Evolutionary conservation across 2,888 invertebrate genomes (phyloP).

Genomic region (Sceliomorpha sp.): DNA sequence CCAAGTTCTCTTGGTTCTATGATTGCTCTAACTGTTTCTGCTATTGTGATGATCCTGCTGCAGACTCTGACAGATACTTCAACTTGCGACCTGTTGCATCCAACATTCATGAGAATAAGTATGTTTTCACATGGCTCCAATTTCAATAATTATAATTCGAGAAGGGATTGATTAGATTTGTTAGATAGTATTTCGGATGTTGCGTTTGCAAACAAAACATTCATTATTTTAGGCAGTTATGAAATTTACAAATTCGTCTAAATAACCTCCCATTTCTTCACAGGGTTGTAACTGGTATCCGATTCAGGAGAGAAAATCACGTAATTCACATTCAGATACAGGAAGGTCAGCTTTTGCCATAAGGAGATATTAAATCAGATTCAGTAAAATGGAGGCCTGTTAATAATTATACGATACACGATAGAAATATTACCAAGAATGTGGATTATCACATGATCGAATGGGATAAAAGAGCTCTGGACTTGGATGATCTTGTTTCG

Average conservation of each 20-base stretch:
- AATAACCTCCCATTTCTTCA: too few relatives aligned
- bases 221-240: too few relatives aligned
- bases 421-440: too few relatives aligned
- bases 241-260: too few relatives aligned
- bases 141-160: too few relatives aligned
- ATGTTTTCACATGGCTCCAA: too few relatives aligned
- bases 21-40: conserved; percentile 94
- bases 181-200: neutral
- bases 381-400: conserved; percentile 85
- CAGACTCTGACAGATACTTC: conserved; percentile 89
- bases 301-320: too few relatives aligned
- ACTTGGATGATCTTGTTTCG: too few relatives aligned
- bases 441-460: conserved; percentile 88
- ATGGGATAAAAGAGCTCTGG: conserved; percentile 89
- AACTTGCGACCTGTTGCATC: conserved; percentile 84
- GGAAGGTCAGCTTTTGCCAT: conserved; percentile 85
- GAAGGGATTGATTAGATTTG: conserved; percentile 57
- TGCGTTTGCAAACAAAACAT: neutral
- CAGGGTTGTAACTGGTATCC: conserved; percentile 90
- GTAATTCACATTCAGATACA: conserved; percentile 90
- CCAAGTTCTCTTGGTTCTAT: conserved; percentile 94
- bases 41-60: conserved; percentile 88
- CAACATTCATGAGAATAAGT: conserved; percentile 63
- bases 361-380: conserved; percentile 84
- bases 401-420: too few relatives aligned